Percentiles rank a stretch among this genome's conserved stretches.
Evolutionary conservation across 2,888 invertebrate species (phyloP).

Genomic region (Gasteruption jaculator): DNA sequence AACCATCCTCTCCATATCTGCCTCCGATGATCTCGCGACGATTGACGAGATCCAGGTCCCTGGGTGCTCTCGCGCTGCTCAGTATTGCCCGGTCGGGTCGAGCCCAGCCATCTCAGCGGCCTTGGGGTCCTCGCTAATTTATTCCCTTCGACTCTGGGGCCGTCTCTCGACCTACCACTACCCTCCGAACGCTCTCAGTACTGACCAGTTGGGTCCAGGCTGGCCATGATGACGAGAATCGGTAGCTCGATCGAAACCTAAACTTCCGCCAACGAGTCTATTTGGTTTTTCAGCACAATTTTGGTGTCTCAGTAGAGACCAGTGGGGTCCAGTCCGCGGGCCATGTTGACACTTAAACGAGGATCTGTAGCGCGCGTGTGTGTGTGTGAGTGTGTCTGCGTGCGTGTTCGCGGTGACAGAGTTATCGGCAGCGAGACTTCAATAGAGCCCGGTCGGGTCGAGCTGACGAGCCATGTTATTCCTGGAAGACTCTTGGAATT

Average conservation of each 20-base stretch:
- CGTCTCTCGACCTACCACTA: conserved; percentile 18
- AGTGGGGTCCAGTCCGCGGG: conserved; percentile 43
- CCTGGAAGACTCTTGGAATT: conserved; percentile 10
- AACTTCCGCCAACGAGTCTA: no score
- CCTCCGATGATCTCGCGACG: conserved; percentile 3
- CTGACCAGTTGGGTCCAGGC: conserved; percentile 43
- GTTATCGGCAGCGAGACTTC: no score
- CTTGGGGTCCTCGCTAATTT: no score
- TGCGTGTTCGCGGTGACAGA: background rate
- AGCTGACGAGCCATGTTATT: conserved; percentile 36
- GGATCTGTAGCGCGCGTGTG: conserved; percentile 8
- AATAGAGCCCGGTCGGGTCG: conserved; percentile 45
- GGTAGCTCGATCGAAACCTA: no score
- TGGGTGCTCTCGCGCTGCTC: conserved; percentile 18
- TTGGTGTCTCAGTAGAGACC: conserved; percentile 38
- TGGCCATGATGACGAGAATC: conserved; percentile 35
- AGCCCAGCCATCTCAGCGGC: conserved; percentile 37
- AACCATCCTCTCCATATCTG: conserved; percentile 33
- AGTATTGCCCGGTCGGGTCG: conserved; percentile 46
- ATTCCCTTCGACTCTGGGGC: no score
- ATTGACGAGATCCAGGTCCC: conserved; percentile 8
- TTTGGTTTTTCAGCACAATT: background rate
- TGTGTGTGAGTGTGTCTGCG: conserved; percentile 8
- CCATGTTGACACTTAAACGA: conserved; percentile 31
- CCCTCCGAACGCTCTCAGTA: conserved; percentile 33